phyloP scores from a whole-genome alignment of 2,113 vertebrate genomes.

The Carassius carassius region DNA sequence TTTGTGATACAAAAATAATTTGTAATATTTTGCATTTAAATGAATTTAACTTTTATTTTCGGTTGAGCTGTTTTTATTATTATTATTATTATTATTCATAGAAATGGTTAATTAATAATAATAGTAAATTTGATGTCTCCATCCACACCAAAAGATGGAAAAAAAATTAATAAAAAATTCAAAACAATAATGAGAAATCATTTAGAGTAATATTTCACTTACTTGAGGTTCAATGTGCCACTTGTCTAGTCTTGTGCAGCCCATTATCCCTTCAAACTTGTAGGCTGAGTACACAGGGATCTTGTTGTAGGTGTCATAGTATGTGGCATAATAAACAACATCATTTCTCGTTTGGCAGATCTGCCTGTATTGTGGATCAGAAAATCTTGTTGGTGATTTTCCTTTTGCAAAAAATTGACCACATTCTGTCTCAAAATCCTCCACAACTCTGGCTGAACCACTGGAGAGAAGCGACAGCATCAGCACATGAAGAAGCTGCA shows the following conservation, averaged over 20 bases:
- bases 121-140: too few relatives aligned
- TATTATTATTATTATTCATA: too few relatives aligned
- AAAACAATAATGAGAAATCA: too few relatives aligned
- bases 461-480: not conserved
- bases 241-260: accelerated
- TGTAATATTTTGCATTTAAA: too few relatives aligned
- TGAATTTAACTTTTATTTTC: too few relatives aligned
- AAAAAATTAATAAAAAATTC: too few relatives aligned
- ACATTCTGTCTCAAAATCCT: not conserved
- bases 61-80: too few relatives aligned
- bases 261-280: not conserved
- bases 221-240: slow-evolving; percentile 41
- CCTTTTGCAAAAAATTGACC: not conserved
- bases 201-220: not conserved
- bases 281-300: slow-evolving; percentile 45
- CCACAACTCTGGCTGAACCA: not conserved
- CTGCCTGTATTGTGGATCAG: not conserved
- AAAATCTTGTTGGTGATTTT: slow-evolving; percentile 1
- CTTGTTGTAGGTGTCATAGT: not conserved
- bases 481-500: not conserved
- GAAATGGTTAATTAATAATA: too few relatives aligned
- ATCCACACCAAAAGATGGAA: too few relatives aligned
- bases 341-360: slow-evolving; percentile 17
- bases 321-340: not conserved
- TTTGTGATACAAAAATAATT: too few relatives aligned